Evolutionary conservation across 2,888 invertebrate genomes (phyloP).

Genomic region (Amiota minor): DNA sequence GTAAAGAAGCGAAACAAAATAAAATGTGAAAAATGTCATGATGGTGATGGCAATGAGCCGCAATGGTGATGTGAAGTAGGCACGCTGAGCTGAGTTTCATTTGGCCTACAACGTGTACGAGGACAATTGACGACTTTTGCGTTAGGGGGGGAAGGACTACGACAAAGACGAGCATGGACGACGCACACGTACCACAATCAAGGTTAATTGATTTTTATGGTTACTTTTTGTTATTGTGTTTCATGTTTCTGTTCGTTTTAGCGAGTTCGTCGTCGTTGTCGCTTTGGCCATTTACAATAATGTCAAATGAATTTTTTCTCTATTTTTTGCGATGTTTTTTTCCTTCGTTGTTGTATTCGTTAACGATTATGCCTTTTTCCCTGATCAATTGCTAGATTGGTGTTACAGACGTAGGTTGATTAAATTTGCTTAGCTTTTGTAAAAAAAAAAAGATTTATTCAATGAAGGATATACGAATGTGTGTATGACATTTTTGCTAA

Average conservation of each 20-base stretch:
- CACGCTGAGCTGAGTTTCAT: not conserved
- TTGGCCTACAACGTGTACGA: not conserved
- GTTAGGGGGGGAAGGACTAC: not conserved
- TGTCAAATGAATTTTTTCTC: not conserved
- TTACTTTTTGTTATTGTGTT: slow-evolving; percentile 35
- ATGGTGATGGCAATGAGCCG: not conserved
- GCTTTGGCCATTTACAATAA: not conserved
- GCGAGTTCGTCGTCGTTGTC: slow-evolving; percentile 2
- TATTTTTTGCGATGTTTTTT: slow-evolving; percentile 6
- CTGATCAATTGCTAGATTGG: not conserved
- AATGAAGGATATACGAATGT: not conserved
- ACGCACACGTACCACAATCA: slow-evolving; percentile 59
- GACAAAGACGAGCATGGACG: not conserved
- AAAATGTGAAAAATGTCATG: slow-evolving; percentile 5
- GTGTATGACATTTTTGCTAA: not conserved
- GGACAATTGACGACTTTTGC: slow-evolving; percentile 17
- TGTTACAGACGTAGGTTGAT: not conserved
- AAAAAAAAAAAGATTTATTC: not conserved
- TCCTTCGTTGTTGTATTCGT: not conserved
- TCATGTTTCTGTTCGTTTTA: slow-evolving; percentile 25
- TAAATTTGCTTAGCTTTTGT: not conserved
- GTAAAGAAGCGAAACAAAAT: slow-evolving; percentile 8
- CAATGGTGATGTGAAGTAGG: not conserved
- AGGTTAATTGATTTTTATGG: slow-evolving; percentile 70
- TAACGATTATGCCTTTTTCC: not conserved